Evolutionary conservation across 2,888 invertebrate species (phyloP).

Genomic region (Bhutanitis thaidina): DNA sequence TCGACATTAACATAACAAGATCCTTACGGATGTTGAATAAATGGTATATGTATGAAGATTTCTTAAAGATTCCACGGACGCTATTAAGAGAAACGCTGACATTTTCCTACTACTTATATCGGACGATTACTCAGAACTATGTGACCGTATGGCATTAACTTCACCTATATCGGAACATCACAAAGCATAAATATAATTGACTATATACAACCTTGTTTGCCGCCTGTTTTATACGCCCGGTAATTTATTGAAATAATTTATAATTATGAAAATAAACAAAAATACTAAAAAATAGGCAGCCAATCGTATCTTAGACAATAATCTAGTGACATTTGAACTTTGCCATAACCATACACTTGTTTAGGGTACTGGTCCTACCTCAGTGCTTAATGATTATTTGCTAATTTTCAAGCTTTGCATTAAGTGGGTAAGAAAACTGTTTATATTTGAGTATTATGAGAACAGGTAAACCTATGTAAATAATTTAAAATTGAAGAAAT

Average conservation of each 20-base stretch:
- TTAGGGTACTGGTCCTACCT: slow-evolving; percentile 32
- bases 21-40: slow-evolving; percentile 22
- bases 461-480: too few relatives aligned
- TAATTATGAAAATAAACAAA: slow-evolving; percentile 11
- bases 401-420: too few relatives aligned
- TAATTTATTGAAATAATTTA: slow-evolving; percentile 19
- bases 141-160: slow-evolving; percentile 50
- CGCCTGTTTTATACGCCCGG: slow-evolving; percentile 12
- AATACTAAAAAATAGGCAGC: slow-evolving; percentile 21
- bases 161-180: slow-evolving; percentile 44
- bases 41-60: slow-evolving; percentile 22
- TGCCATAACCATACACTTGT: slow-evolving; percentile 33
- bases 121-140: slow-evolving; percentile 43
- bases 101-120: slow-evolving; percentile 45
- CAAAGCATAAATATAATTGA: slow-evolving; percentile 23
- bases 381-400: slow-evolving; percentile 24
- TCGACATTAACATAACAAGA: slow-evolving; percentile 19
- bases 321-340: slow-evolving; percentile 47
- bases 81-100: slow-evolving; percentile 50
- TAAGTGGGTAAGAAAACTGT: too few relatives aligned
- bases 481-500: too few relatives aligned
- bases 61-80: slow-evolving; percentile 33
- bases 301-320: slow-evolving; percentile 24
- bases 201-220: slow-evolving; percentile 6
- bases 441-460: too few relatives aligned